Conservation (phyloP, 2,888 invertebrate genomes). For the Pollenia amentaria region DNA sequence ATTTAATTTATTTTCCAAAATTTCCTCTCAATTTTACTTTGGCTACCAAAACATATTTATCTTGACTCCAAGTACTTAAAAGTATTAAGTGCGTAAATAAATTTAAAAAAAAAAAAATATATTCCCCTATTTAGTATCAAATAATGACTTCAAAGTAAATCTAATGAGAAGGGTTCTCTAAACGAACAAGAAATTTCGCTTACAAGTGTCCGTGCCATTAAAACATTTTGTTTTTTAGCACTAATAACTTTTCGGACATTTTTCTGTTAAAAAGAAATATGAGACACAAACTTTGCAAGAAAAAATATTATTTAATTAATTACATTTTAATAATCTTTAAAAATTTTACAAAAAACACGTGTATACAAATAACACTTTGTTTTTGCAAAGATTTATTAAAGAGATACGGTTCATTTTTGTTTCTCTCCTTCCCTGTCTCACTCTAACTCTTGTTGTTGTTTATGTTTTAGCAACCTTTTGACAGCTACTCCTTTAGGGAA, state of each 20-base stretch:
- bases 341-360: not conserved
- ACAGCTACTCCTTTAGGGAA: constrained; percentile 52
- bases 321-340: constrained; percentile 49
- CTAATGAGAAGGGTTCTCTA: not conserved
- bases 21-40: too few relatives aligned
- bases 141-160: constrained; percentile 26
- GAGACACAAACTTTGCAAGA: not conserved
- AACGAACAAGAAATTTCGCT: not conserved
- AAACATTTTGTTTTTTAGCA: constrained; percentile 1
- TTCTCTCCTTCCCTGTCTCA: too few relatives aligned
- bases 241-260: not conserved
- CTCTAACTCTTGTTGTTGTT: constrained; percentile 1
- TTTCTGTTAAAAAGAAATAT: not conserved
- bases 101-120: too few relatives aligned
- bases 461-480: constrained; percentile 60
- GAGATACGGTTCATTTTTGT: too few relatives aligned
- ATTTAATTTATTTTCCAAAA: too few relatives aligned
- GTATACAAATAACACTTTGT: not conserved
- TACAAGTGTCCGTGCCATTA: not conserved
- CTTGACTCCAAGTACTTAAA: not conserved
- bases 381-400: constrained; percentile 4
- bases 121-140: not conserved
- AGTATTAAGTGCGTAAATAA: not conserved
- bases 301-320: constrained; percentile 31
- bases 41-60: not conserved